These are phyloP conservation scores for Heptranchias perlo DNA, from an alignment of 2,113 vertebrate species.

Conservation along the genomic window DNA sequence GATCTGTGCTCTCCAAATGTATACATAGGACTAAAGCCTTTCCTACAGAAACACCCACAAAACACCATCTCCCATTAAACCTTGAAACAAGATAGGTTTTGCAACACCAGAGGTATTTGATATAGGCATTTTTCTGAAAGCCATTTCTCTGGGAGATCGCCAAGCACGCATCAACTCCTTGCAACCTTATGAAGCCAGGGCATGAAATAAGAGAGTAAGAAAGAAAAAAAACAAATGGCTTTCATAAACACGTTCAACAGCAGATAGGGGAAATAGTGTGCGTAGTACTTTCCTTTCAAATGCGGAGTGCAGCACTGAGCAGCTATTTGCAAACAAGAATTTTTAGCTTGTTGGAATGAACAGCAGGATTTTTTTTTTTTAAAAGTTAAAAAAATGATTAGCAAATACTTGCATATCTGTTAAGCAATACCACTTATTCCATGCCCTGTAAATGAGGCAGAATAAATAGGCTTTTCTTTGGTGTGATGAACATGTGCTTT, in stretches of 20 bases:
- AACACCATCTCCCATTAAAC: background rate
- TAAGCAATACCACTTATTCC: constrained; percentile 31
- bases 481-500: constrained; percentile 35
- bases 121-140: background rate
- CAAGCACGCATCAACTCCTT: background rate
- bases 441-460: constrained; percentile 35
- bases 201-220: constrained; percentile 27
- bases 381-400: background rate
- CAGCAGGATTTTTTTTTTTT: background rate
- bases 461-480: constrained; percentile 37
- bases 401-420: constrained; percentile 21
- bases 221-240: background rate
- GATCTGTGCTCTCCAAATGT: constrained; percentile 7
- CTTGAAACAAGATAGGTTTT: background rate
- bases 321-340: constrained; percentile 22
- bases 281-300: background rate
- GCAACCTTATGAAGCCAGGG: constrained; percentile 26
- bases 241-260: constrained; percentile 25
- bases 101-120: constrained; percentile 18
- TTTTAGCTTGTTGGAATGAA: background rate
- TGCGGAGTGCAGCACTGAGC: constrained; percentile 7
- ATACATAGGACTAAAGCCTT: background rate
- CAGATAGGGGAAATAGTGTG: background rate
- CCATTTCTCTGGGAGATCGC: constrained; percentile 19
- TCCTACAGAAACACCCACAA: constrained; percentile 17